Evolutionary conservation across 2,888 invertebrate species (phyloP), one percentile per base, ranked within the genome.

Genomic region (Xestia rhomboidea): DNA sequence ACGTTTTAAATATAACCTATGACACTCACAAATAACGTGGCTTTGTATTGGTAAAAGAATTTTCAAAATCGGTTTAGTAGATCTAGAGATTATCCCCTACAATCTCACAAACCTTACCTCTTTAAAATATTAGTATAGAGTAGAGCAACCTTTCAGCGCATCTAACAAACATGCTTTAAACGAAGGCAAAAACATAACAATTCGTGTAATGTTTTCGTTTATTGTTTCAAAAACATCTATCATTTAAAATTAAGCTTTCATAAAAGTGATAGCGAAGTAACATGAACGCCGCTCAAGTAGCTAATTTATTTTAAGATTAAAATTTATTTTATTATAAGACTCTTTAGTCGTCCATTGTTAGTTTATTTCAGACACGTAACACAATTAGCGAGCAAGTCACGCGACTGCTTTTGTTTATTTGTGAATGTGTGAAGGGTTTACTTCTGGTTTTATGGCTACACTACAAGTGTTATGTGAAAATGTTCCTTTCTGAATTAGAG

Each of bases 301-400:
- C 8, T 54, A 34, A 64, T 68, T 64, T 82, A 66, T 68, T 67
- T 73, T 67, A 81, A 81, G 66, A 73, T 68, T 70, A 51, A 68
- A 68, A 82, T 70, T 38, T 70, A 63, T 70, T 69, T 84, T 51
- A 69, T 62, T 27, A 66, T 13, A 51, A 67, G 62, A 70, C 27
- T 73, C 41, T 51, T 41, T 49, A 68, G 49, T 24, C 34, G n/a
- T 60, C 51, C 34, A 54, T 38, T 81, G 44, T 60, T 69, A n/a
- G 69, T 44, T 85, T 70, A 67, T 67, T 81, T 57, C 30, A 63
- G 51, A 63, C 75, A 68, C 49, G 49, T 85, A 68, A 66, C 15
- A 24, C 34, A 69, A 57, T 70, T 63, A 80, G 49, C 15, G 24
- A 44, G 62, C 57, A 27, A n/a, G 81, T 85, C 81, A 81, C 81